Percentiles rank a stretch among this genome's conserved stretches.
Evolutionary conservation across 2,113 vertebrate genomes (phyloP).

Genomic region (Erythrocebus patas): DNA sequence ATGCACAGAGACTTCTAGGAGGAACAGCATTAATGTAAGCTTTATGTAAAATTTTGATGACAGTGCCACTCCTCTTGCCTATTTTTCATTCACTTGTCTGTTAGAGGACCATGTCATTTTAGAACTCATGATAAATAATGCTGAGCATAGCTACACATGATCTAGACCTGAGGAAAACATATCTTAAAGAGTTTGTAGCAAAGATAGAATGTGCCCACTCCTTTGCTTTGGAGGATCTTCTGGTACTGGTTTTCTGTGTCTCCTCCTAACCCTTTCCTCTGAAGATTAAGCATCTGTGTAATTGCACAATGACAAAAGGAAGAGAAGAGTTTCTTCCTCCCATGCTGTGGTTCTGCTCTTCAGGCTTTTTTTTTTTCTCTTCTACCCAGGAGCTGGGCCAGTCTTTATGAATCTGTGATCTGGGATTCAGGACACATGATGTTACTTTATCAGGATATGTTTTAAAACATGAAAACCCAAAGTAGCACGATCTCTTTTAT

Average conservation of each 20-base stretch:
- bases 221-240: neutral
- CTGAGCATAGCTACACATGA: neutral
- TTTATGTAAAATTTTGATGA: neutral
- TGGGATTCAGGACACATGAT: neutral
- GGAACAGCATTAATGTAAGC: neutral
- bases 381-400: neutral
- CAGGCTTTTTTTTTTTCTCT: neutral
- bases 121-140: neutral
- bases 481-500: neutral
- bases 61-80: neutral
- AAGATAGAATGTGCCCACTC: neutral
- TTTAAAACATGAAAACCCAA: neutral
- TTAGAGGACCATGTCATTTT: neutral
- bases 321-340: neutral
- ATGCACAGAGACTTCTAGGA: neutral
- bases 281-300: neutral
- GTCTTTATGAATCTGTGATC: neutral
- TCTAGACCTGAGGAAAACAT: neutral
- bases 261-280: neutral
- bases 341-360: neutral
- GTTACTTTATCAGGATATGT: neutral
- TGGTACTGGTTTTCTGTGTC: neutral
- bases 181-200: neutral
- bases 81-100: neutral
- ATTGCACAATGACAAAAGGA: neutral